Evolutionary conservation across 2,797 vertebrate species (phyloP), one percentile per base, ranked within the genome.

Genomic region (Gymnoscopelus braueri): DNA sequence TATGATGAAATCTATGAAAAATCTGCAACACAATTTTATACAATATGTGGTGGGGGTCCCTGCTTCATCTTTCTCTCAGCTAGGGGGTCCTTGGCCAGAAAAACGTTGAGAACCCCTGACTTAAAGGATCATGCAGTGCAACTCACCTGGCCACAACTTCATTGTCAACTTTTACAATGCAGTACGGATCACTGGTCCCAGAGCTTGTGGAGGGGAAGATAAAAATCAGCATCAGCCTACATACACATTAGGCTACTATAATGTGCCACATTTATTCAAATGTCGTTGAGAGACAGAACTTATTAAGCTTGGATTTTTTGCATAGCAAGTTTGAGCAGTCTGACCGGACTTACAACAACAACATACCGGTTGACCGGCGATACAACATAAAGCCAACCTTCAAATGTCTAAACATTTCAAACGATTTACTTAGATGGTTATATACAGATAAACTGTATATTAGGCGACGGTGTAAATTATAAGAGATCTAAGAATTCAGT

Each of bases 151-250:
- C 97, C 80, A 98, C 95, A 80, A 96, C 94, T 90, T 98, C 95
- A 39, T 95, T 95, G 78, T 98, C 96, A 88, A 97, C 95, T 88
- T 97, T 98, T 69, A 98, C 92, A 50, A 95, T 85, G 88, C 96
- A 98, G 90, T 96, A 98, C 48, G 96, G 96, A 85, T 98, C 95
- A 32, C 97, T 98, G 85, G 95, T 96, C 52, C 97, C 95, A 0
- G 96, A 96, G 71, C 96, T 97, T 71, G 6, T 29, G 60, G 3
- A 69, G 44, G 75, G 44, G 19, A 83, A 71, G 11, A 58, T 61
- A 58, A 63, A 57, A 71, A 0, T 74, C 39, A 79, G 19, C 24
- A 51, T 54, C 5, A 79, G 2, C 35, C 35, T 39, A 69, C 5
- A 11, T n/a, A 4, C 4, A 51, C 50, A 15, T 51, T 51, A 63